Conservation (phyloP, 2,888 invertebrate genomes). For the Merodon equestris region DNA sequence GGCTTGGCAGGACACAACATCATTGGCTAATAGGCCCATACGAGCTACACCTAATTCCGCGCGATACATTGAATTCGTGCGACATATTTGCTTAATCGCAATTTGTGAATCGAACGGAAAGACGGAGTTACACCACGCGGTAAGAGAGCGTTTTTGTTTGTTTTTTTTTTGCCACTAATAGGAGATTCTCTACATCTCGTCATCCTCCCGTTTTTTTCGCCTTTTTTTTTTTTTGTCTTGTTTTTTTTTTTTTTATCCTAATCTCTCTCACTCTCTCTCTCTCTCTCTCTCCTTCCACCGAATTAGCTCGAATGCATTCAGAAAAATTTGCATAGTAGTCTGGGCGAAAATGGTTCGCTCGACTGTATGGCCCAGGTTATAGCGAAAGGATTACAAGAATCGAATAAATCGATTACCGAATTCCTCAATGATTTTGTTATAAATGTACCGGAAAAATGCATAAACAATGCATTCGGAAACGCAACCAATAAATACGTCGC, state of each 20-base stretch:
- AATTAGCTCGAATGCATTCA: slow-evolving; percentile 58
- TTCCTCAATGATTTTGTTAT: slow-evolving; percentile 42
- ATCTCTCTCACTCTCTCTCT: neutral
- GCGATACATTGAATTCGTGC: slow-evolving; percentile 28
- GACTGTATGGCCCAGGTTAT: slow-evolving; percentile 26
- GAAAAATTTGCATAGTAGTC: slow-evolving; percentile 13
- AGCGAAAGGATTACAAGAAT: slow-evolving; percentile 32
- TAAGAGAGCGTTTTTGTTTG: slow-evolving; percentile 11
- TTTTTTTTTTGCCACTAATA: slow-evolving; percentile 1
- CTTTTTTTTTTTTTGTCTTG: neutral
- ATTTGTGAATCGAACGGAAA: slow-evolving; percentile 35
- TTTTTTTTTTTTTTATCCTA: neutral
- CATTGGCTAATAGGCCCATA: slow-evolving; percentile 22
- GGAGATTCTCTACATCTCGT: too few relatives aligned
- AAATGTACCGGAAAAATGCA: slow-evolving; percentile 16
- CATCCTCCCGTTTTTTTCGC: too few relatives aligned
- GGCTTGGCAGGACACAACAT: slow-evolving; percentile 71
- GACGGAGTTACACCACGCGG: slow-evolving; percentile 38
- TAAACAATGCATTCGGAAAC: slow-evolving; percentile 29
- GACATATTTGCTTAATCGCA: slow-evolving; percentile 45
- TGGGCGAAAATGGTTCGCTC: neutral
- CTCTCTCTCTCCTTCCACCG: too few relatives aligned
- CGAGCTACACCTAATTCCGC: slow-evolving; percentile 29
- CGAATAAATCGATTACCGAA: slow-evolving; percentile 22
- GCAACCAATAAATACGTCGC: slow-evolving; percentile 28